Conservation (phyloP, 2,888 invertebrate genomes). For the Perizoma affinitatum region DNA sequence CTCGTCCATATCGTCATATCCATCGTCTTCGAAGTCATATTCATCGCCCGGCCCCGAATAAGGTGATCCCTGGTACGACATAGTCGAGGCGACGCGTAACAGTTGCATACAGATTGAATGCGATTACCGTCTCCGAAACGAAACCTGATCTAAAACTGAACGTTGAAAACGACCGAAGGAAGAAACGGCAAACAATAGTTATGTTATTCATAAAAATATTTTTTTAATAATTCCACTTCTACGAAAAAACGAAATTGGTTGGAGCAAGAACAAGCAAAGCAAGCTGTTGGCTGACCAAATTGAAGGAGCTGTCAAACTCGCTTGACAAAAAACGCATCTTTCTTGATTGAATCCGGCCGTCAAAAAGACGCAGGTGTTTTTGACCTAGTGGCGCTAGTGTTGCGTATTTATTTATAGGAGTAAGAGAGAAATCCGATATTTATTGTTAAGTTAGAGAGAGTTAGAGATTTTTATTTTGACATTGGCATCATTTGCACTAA, state of each 20-base stretch:
- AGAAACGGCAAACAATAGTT: constrained; percentile 59
- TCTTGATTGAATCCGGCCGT: constrained; percentile 50
- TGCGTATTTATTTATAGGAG: constrained; percentile 16
- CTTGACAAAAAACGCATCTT: constrained; percentile 66
- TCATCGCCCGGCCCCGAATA: constrained; percentile 88
- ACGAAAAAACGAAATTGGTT: constrained; percentile 63
- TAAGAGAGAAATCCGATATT: constrained; percentile 52
- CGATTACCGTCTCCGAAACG: constrained; percentile 69
- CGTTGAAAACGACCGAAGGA: constrained; percentile 49
- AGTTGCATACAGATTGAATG: constrained; percentile 83
- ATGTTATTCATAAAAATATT: constrained; percentile 74
- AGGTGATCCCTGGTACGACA: constrained; percentile 88
- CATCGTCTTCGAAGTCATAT: constrained; percentile 89
- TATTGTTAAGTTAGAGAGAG: constrained; percentile 10
- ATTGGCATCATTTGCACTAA: background rate
- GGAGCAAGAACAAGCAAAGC: constrained; percentile 41
- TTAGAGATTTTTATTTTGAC: constrained; percentile 30
- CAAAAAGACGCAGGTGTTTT: constrained; percentile 17
- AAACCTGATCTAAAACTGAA: constrained; percentile 60
- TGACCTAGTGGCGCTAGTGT: constrained; percentile 41
- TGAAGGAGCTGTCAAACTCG: constrained; percentile 71
- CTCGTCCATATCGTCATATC: constrained; percentile 88
- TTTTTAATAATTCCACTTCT: constrained; percentile 57
- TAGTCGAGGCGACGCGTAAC: constrained; percentile 82
- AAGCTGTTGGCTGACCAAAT: too few relatives aligned